A percentile compares a stretch with the other conserved stretches of the same genome.
phyloP scores from a whole-genome alignment of 2,888 invertebrate genomes.

The Formica aserva region DNA sequence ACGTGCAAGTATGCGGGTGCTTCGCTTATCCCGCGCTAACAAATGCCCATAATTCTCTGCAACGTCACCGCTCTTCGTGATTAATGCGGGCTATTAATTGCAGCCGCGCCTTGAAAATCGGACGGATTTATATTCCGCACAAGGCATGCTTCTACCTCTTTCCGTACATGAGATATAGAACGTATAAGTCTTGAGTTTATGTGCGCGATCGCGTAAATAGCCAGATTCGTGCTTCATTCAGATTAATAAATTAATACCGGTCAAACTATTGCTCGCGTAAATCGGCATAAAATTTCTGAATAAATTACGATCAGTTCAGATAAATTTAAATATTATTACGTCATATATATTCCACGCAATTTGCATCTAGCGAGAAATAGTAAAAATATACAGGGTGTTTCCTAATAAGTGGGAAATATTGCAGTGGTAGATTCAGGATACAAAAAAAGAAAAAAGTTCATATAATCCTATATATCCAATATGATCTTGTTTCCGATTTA shows the following conservation, averaged over 20 bases:
- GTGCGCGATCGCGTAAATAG: background rate
- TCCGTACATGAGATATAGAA: conserved; percentile 21
- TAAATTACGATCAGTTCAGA: background rate
- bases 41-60: conserved; percentile 54
- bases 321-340: background rate
- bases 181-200: conserved; percentile 13
- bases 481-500: no score
- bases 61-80: conserved; percentile 49
- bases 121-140: conserved; percentile 53
- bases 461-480: no score
- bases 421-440: no score
- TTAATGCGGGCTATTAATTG: conserved; percentile 54
- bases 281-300: background rate
- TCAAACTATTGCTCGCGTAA: background rate
- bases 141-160: conserved; percentile 20
- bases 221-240: conserved; percentile 4
- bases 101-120: conserved; percentile 44
- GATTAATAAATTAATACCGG: conserved; percentile 11
- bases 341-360: background rate
- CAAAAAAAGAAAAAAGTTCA: no score
- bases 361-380: background rate
- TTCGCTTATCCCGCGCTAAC: conserved; percentile 57
- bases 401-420: no score
- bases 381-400: background rate
- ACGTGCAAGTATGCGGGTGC: conserved; percentile 54